Conservation (phyloP, 1,140 invertebrate genomes). For the Zaprionus nigranus region DNA sequence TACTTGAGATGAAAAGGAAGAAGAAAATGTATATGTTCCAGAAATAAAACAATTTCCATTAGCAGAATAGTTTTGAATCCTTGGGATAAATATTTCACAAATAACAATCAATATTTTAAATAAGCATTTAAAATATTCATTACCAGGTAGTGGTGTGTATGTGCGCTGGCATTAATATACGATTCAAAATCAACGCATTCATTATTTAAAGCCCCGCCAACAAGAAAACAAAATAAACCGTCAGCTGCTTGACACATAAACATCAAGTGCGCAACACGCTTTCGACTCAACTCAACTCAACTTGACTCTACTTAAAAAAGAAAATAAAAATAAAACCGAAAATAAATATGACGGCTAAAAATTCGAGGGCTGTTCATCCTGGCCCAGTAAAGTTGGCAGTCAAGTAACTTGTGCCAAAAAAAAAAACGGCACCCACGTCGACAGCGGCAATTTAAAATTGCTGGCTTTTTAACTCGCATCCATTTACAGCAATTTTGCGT, state of each 20-base stretch:
- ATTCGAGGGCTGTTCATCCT: constrained; percentile 27
- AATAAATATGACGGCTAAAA: constrained; percentile 2
- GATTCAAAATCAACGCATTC: constrained; percentile 79
- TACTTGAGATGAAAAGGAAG: not conserved
- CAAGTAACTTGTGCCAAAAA: constrained; percentile 30
- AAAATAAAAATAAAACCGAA: constrained; percentile 5
- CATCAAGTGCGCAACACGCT: constrained; percentile 71
- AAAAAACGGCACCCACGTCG: constrained; percentile 54
- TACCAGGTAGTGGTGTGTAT: constrained; percentile 56
- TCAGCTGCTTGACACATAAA: constrained; percentile 78
- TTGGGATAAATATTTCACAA: not conserved
- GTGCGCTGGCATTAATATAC: constrained; percentile 68
- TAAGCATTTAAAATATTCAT: not conserved
- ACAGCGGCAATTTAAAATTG: constrained; percentile 81
- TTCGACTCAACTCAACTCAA: constrained; percentile 11
- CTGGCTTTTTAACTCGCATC: constrained; percentile 82
- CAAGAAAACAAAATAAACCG: constrained; percentile 61
- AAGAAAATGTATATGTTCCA: not conserved
- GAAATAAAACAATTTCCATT: not conserved
- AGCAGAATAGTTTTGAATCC: not conserved
- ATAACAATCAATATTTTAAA: too few species aligned
- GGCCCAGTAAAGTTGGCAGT: not conserved
- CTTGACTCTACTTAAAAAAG: constrained; percentile 8
- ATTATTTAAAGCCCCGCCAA: constrained; percentile 69
- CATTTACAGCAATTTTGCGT: constrained; percentile 80